Conservation (phyloP, 2,888 invertebrate species). For the Atrina japonica region DNA sequence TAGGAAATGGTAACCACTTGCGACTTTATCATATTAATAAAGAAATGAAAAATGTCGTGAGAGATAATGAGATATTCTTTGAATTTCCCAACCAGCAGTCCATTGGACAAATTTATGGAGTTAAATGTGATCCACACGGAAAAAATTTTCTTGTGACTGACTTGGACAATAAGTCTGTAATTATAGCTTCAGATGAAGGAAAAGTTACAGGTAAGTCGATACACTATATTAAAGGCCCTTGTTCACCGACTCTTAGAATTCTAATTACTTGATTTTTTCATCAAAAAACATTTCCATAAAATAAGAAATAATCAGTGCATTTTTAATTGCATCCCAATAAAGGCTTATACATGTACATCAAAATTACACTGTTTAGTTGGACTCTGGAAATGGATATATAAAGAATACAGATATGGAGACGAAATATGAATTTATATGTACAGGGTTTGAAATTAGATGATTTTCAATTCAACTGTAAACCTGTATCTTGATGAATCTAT, state of each 20-base stretch:
- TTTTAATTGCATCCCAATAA: no score
- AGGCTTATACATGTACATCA: no score
- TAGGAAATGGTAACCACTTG: slow-evolving; percentile 25
- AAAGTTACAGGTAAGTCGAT: slow-evolving; percentile 17
- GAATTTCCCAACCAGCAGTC: neutral
- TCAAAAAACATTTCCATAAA: neutral
- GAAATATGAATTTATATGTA: no score
- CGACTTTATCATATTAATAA: slow-evolving; percentile 18
- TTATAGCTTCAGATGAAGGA: slow-evolving; percentile 47
- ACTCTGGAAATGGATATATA: no score
- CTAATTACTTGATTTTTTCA: neutral
- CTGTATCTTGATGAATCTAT: no score
- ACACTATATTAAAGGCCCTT: no score
- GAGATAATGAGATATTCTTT: slow-evolving; percentile 5
- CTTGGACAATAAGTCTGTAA: slow-evolving; percentile 33
- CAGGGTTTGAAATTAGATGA: no score
- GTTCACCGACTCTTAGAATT: no score
- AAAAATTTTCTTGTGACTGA: slow-evolving; percentile 46
- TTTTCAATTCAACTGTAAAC: no score
- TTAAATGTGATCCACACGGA: slow-evolving; percentile 20
- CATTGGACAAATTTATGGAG: slow-evolving; percentile 10
- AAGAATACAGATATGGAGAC: no score
- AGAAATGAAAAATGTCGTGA: slow-evolving; percentile 8
- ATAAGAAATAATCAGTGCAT: no score
- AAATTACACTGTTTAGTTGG: no score